These are phyloP conservation scores for Nymphalis io DNA, from an alignment of 1,140 invertebrate species.

Conservation along the genomic window DNA sequence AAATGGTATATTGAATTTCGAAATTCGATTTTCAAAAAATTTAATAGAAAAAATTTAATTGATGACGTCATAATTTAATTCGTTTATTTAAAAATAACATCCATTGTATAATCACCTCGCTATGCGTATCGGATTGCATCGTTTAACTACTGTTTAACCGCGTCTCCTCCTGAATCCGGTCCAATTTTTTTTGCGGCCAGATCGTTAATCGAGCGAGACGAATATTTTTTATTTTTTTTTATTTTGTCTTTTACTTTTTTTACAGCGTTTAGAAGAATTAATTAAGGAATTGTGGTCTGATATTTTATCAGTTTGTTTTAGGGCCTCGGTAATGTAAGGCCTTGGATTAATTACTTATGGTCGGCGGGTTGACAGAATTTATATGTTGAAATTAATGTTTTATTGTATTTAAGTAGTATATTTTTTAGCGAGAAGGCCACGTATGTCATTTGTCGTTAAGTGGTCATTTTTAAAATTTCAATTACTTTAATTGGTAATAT, in stretches of 20 bases:
- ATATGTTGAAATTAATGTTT: conserved; percentile 3
- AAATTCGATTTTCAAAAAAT: too few species aligned
- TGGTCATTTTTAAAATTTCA: background rate
- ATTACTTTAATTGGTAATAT: background rate
- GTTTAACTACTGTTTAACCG: conserved; percentile 64
- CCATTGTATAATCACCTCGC: conserved; percentile 53
- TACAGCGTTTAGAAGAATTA: conserved; percentile 51
- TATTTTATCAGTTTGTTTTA: conserved; percentile 36
- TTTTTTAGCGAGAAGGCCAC: background rate
- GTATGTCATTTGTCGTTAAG: background rate
- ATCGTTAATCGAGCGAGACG: conserved; percentile 63
- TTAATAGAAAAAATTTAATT: too few species aligned
- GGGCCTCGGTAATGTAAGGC: conserved; percentile 17
- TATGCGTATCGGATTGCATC: conserved; percentile 61
- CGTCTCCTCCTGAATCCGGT: conserved; percentile 47
- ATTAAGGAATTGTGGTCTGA: conserved; percentile 43
- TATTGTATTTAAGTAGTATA: background rate
- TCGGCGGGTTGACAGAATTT: conserved; percentile 2
- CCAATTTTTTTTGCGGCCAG: conserved; percentile 43
- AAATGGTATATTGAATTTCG: too few species aligned
- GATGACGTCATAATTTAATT: too few species aligned
- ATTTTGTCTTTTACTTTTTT: conserved; percentile 45
- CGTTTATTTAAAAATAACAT: background rate
- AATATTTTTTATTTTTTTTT: conserved; percentile 46
- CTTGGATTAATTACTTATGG: conserved; percentile 20